Conservation (phyloP, 2,888 invertebrate genomes). For the Cryptus armator region DNA sequence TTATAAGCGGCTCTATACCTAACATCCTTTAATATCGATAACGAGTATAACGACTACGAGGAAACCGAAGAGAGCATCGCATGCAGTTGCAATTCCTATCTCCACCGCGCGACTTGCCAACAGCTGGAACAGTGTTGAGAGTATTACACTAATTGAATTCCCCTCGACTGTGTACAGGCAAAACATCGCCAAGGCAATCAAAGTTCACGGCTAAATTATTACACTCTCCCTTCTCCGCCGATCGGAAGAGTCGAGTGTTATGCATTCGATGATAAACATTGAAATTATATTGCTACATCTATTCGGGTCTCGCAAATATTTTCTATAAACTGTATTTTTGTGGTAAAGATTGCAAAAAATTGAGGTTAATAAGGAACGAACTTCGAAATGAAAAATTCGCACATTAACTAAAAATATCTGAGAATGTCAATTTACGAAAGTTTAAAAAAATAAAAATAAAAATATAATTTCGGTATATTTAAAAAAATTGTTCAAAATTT, state of each 20-base stretch:
- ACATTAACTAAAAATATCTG: too few relatives aligned
- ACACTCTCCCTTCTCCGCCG: background rate
- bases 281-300: conserved; percentile 9
- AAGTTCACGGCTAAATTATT: conserved; percentile 40
- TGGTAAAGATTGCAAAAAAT: too few relatives aligned
- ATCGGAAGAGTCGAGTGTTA: conserved; percentile 15
- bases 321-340: background rate
- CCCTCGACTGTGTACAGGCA: conserved; percentile 30
- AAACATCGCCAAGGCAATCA: conserved; percentile 17
- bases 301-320: background rate
- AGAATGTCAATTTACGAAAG: too few relatives aligned
- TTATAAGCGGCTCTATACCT: conserved; percentile 16
- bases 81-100: conserved; percentile 55
- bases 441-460: too few relatives aligned
- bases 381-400: too few relatives aligned
- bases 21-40: conserved; percentile 61
- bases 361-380: too few relatives aligned
- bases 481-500: background rate
- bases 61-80: conserved; percentile 42
- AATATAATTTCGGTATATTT: too few relatives aligned
- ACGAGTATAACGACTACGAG: conserved; percentile 65
- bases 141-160: conserved; percentile 59
- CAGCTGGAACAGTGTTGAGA: conserved; percentile 27
- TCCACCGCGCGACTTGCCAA: conserved; percentile 24
- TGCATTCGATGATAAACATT: conserved; percentile 41